Percentiles rank a stretch among this genome's conserved stretches.
Conservation (phyloP, 2,797 vertebrate genomes). For the Pipistrellus pipistrellus region DNA sequence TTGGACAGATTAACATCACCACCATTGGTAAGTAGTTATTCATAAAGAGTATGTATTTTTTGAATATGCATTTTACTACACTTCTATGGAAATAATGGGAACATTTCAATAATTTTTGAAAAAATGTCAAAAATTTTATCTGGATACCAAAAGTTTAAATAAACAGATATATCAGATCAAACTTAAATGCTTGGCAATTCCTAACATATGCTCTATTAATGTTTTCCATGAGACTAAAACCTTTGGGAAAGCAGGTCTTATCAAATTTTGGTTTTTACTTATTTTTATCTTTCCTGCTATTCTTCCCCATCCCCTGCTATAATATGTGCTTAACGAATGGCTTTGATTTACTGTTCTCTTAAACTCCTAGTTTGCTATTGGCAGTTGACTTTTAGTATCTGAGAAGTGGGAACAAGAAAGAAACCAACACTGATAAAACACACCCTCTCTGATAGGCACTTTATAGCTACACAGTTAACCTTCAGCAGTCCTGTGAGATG, state of each 20-base stretch:
- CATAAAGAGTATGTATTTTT: neutral
- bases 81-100: neutral
- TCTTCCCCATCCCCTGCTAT: neutral
- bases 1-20: neutral
- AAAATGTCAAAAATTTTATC: neutral
- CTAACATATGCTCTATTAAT: neutral
- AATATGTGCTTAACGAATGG: neutral
- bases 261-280: neutral
- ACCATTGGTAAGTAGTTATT: neutral
- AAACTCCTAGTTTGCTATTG: neutral
- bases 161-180: neutral
- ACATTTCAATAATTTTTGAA: neutral
- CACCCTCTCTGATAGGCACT: conserved; percentile 28
- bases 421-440: neutral
- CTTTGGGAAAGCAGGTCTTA: neutral
- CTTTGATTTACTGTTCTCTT: neutral
- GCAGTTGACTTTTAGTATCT: neutral
- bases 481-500: neutral
- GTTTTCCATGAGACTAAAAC: neutral
- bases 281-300: neutral
- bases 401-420: neutral
- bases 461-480: conserved; percentile 53
- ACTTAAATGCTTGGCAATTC: neutral
- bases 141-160: neutral
- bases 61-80: neutral